Percentiles rank a stretch among this genome's conserved stretches.
Evolutionary conservation across 2,888 invertebrate species (phyloP).

Genomic region (Bembecia ichneumoniformis): DNA sequence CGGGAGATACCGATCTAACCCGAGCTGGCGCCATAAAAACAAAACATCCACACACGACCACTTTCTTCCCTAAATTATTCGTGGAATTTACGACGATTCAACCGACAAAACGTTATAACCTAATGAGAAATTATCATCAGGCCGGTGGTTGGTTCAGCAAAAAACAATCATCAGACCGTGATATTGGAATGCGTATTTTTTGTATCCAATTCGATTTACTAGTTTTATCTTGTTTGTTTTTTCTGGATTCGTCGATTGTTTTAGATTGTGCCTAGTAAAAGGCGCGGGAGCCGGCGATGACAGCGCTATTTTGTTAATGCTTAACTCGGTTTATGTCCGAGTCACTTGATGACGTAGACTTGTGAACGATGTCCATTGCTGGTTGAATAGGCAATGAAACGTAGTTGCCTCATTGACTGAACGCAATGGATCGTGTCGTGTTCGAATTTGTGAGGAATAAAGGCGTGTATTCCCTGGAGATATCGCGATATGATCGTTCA

Average conservation of each 20-base stretch:
- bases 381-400: constrained; percentile 17
- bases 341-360: constrained; percentile 24
- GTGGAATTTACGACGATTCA: constrained; percentile 68
- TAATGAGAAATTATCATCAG: constrained; percentile 72
- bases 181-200: constrained; percentile 52
- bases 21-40: constrained; percentile 72
- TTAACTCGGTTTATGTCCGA: constrained; percentile 13
- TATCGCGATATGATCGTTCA: constrained; percentile 57
- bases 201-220: constrained; percentile 51
- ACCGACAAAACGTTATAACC: constrained; percentile 68
- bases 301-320: constrained; percentile 40
- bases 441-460: constrained; percentile 24
- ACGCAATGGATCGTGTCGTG: constrained; percentile 30
- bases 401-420: constrained; percentile 24
- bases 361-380: constrained; percentile 32
- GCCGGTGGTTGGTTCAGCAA: constrained; percentile 46
- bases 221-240: constrained; percentile 42
- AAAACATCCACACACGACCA: constrained; percentile 65
- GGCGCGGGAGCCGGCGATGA: constrained; percentile 57
- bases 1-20: constrained; percentile 67
- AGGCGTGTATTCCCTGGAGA: constrained; percentile 44
- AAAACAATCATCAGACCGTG: constrained; percentile 41
- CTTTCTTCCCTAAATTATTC: constrained; percentile 71
- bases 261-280: constrained; percentile 44
- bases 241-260: constrained; percentile 54